phyloP scores from a whole-genome alignment of 2,113 vertebrate genomes.

The Dromiciops gliroides region DNA sequence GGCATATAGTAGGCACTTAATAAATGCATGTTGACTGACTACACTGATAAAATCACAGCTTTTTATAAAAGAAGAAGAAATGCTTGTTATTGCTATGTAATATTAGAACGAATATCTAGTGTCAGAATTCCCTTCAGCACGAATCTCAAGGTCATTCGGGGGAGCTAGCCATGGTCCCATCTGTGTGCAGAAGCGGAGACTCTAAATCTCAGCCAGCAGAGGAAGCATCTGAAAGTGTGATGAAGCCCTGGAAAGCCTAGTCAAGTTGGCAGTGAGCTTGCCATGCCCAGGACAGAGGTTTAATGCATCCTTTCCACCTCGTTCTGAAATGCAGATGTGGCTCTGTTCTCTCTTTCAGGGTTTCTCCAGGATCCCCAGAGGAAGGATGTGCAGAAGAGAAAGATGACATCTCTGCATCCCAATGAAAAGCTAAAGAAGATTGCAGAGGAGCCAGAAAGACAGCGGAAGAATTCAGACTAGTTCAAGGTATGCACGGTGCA shows the following conservation, averaged over 20 bases:
- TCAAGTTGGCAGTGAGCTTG: background rate
- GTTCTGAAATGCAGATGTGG: background rate
- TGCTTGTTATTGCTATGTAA: fast-evolving
- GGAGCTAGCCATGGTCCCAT: background rate
- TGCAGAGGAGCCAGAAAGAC: constrained; percentile 12
- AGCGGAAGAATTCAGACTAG: background rate
- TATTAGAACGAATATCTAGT: fast-evolving
- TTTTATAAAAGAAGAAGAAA: background rate
- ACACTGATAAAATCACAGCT: background rate
- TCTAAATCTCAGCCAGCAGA: constrained; percentile 30
- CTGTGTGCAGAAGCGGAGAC: background rate
- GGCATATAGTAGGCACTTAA: background rate
- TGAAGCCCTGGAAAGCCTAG: constrained; percentile 15
- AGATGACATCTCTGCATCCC: constrained; percentile 37
- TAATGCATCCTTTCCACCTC: background rate
- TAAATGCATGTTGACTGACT: background rate
- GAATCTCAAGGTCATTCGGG: background rate
- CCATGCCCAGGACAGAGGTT: background rate
- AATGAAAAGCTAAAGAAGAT: constrained; percentile 16
- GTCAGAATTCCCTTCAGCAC: fast-evolving
- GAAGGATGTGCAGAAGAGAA: constrained; percentile 27
- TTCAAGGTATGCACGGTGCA: constrained; percentile 1
- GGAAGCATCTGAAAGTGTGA: constrained; percentile 38
- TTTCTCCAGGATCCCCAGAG: constrained; percentile 10
- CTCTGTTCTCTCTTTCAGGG: constrained; percentile 33